Evolutionary conservation across 2,888 invertebrate genomes (phyloP).

Genomic region (Plebejus anna): DNA sequence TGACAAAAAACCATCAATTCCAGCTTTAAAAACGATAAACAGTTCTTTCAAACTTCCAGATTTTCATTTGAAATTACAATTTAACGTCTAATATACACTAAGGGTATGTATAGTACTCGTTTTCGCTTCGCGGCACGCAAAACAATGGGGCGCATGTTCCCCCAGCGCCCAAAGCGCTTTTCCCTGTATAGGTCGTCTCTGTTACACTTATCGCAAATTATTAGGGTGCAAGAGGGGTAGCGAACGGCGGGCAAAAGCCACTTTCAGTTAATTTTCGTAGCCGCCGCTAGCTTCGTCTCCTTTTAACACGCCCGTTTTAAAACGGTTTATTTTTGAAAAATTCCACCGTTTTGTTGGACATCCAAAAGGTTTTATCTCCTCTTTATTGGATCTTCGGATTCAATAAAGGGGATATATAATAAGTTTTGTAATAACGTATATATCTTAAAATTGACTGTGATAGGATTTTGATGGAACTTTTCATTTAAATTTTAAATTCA

Average conservation of each 20-base stretch:
- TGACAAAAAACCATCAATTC: background rate
- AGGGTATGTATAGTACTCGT: slow-evolving; percentile 49
- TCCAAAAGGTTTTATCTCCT: slow-evolving; percentile 34
- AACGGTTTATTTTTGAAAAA: slow-evolving; percentile 54
- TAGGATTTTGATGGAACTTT: background rate
- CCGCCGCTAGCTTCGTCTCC: slow-evolving; percentile 58
- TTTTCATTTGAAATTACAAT: slow-evolving; percentile 62
- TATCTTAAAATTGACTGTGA: background rate
- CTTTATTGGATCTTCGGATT: slow-evolving; percentile 31
- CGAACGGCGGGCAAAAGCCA: slow-evolving; percentile 58
- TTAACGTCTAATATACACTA: slow-evolving; percentile 47
- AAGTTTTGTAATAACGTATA: background rate
- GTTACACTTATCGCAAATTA: slow-evolving; percentile 42
- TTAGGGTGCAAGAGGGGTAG: slow-evolving; percentile 49
- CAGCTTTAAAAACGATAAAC: background rate
- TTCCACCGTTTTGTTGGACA: slow-evolving; percentile 35
- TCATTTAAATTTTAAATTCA: too few relatives aligned
- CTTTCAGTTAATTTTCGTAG: slow-evolving; percentile 74
- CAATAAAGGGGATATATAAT: slow-evolving; percentile 23
- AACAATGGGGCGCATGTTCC: slow-evolving; percentile 76
- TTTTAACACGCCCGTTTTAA: slow-evolving; percentile 51
- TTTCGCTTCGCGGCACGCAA: slow-evolving; percentile 67
- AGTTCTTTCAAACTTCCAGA: slow-evolving; percentile 37
- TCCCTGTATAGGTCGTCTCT: slow-evolving; percentile 52
- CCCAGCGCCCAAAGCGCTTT: slow-evolving; percentile 70